Evolutionary conservation across 2,797 vertebrate species (phyloP).

Genomic region (Trematomus bernacchii): DNA sequence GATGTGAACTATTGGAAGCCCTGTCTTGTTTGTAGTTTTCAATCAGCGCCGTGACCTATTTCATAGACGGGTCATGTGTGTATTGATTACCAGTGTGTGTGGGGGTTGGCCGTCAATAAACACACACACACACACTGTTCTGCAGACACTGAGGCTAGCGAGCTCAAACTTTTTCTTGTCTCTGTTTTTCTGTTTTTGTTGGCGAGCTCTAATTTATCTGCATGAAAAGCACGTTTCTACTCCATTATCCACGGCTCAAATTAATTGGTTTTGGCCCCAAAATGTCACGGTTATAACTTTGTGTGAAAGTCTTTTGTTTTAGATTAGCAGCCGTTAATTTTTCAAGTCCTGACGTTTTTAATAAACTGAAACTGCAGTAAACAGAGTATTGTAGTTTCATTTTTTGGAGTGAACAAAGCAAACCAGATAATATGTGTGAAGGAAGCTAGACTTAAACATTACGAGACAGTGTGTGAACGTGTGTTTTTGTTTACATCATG

Average conservation of each 20-base stretch:
- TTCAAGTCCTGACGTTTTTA: background rate
- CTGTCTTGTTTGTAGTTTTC: slow-evolving; percentile 65
- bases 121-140: slow-evolving; percentile 3
- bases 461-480: no score
- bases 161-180: background rate
- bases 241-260: background rate
- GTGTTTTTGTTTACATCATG: no score
- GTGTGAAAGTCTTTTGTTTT: background rate
- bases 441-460: no score
- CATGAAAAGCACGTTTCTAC: background rate
- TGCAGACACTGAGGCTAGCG: slow-evolving; percentile 4
- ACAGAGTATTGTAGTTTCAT: no score
- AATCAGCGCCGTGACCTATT: slow-evolving; percentile 67
- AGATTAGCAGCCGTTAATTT: background rate
- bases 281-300: background rate
- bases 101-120: slow-evolving; percentile 64
- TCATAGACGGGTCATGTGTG: slow-evolving; percentile 64
- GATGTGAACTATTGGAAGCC: slow-evolving; percentile 34
- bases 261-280: background rate
- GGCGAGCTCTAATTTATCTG: background rate
- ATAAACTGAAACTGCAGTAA: no score
- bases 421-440: no score
- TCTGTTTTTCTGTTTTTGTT: background rate
- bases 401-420: no score
- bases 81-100: slow-evolving; percentile 63